A percentile compares a stretch with the other conserved stretches of the same genome.
Evolutionary conservation across 1,140 invertebrate species (phyloP).

Genomic region (Grapholita molesta): DNA sequence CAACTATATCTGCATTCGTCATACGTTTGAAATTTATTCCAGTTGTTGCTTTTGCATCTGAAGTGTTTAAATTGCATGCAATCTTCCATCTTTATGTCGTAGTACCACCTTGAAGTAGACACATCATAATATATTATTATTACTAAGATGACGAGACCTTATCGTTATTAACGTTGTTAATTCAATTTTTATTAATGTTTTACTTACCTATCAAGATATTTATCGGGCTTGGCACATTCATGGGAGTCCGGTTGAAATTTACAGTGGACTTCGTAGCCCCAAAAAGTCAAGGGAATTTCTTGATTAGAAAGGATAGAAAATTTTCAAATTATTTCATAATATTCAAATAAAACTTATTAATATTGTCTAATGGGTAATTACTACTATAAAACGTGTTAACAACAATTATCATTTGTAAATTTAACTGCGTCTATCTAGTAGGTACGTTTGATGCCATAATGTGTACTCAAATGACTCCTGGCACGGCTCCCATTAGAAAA

Average conservation of each 20-base stretch:
- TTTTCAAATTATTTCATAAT: not conserved
- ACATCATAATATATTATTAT: not conserved
- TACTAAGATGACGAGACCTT: not conserved
- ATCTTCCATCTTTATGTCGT: constrained; percentile 43
- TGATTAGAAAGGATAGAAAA: not conserved
- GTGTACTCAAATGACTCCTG: no score
- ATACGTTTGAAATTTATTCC: constrained; percentile 37
- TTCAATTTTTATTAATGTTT: no score
- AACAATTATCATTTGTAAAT: no score
- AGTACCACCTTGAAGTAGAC: constrained; percentile 46
- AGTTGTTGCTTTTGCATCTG: constrained; percentile 28
- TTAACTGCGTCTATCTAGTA: no score
- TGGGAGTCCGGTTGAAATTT: not conserved
- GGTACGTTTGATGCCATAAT: no score
- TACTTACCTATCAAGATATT: not conserved
- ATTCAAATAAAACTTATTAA: not conserved
- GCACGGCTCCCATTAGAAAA: no score
- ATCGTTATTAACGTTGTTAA: not conserved
- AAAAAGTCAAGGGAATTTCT: not conserved
- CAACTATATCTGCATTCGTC: constrained; percentile 31
- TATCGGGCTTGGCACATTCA: not conserved
- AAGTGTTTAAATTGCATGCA: constrained; percentile 38
- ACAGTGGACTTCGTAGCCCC: not conserved
- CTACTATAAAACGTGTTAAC: no score
- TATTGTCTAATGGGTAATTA: not conserved